These are phyloP conservation scores for Oedothorax gibbosus DNA, from an alignment of 1,140 invertebrate genomes.

Conservation along the genomic window DNA sequence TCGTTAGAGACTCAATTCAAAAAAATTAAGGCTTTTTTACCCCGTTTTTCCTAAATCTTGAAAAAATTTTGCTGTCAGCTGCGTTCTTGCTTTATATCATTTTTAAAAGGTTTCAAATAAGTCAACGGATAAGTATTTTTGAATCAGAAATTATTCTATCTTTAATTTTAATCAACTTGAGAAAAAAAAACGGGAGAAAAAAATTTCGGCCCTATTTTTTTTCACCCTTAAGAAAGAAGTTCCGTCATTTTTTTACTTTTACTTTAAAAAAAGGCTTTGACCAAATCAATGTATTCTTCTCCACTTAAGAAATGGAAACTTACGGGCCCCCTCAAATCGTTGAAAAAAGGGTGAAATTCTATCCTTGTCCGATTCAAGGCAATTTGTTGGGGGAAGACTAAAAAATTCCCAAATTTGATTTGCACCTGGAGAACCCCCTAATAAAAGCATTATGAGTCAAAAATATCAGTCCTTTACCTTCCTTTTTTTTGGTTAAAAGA, in stretches of 20 bases:
- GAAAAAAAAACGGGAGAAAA: conserved; percentile 8
- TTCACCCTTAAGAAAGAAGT: not conserved
- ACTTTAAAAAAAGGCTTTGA: not conserved
- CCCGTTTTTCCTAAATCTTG: no score
- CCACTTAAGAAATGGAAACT: conserved; percentile 7
- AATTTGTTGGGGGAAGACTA: conserved; percentile 14
- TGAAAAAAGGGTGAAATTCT: conserved; percentile 27
- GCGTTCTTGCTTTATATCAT: no score
- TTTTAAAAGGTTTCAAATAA: no score
- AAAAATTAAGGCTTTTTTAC: no score
- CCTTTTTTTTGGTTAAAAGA: conserved; percentile 10
- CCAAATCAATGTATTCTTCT: conserved; percentile 27
- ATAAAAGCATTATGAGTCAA: conserved; percentile 16
- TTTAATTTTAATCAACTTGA: conserved; percentile 23
- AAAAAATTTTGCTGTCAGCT: no score
- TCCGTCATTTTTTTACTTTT: not conserved
- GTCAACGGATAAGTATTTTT: no score
- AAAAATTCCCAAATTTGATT: conserved; percentile 46
- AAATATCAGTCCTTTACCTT: conserved; percentile 18
- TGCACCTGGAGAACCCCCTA: conserved; percentile 16
- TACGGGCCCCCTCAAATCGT: not conserved
- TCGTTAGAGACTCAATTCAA: no score
- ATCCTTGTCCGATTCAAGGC: conserved; percentile 15
- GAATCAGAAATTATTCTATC: not conserved
- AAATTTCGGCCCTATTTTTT: not conserved